A percentile compares a stretch with the other conserved stretches of the same genome.
These are phyloP conservation scores for Apis mellifera DNA, from an alignment of 1,140 invertebrate species.

Conservation along the genomic window DNA sequence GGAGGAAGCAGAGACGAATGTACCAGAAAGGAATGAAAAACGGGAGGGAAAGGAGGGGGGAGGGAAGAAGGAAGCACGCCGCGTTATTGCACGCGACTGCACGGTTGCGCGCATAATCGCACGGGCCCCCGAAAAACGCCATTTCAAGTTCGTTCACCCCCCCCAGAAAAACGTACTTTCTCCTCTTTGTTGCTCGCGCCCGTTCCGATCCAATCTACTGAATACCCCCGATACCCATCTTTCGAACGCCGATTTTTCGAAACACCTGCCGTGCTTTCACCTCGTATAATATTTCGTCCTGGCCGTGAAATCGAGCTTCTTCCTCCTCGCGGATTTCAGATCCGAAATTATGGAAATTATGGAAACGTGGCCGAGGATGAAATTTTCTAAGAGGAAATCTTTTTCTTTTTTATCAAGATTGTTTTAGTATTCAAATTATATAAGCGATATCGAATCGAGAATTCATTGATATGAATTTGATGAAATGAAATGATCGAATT, in stretches of 20 bases:
- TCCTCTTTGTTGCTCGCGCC: conserved; percentile 40
- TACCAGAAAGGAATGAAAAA: background rate
- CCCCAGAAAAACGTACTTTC: conserved; percentile 46
- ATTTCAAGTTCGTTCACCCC: conserved; percentile 53
- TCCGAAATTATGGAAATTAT: no score
- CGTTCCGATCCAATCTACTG: conserved; percentile 33
- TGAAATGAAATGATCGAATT: no score
- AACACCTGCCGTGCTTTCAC: conserved; percentile 36
- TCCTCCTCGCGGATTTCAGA: no score
- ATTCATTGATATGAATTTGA: no score
- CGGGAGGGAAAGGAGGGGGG: background rate
- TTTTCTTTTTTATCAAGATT: no score
- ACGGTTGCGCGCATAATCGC: conserved; percentile 54
- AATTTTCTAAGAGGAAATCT: no score
- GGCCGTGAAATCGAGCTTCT: background rate
- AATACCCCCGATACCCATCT: conserved; percentile 42
- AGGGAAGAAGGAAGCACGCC: conserved; percentile 30
- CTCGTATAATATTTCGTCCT: background rate
- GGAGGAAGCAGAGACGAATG: background rate
- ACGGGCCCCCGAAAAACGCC: conserved; percentile 39
- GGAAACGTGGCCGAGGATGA: no score
- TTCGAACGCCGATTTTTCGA: conserved; percentile 27
- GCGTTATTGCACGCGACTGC: conserved; percentile 30
- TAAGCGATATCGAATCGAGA: no score
- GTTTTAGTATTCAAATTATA: no score